A percentile compares a stretch with the other conserved stretches of the same genome.
phyloP scores from a whole-genome alignment of 2,797 vertebrate species.

The Toxotes lorentzi region DNA sequence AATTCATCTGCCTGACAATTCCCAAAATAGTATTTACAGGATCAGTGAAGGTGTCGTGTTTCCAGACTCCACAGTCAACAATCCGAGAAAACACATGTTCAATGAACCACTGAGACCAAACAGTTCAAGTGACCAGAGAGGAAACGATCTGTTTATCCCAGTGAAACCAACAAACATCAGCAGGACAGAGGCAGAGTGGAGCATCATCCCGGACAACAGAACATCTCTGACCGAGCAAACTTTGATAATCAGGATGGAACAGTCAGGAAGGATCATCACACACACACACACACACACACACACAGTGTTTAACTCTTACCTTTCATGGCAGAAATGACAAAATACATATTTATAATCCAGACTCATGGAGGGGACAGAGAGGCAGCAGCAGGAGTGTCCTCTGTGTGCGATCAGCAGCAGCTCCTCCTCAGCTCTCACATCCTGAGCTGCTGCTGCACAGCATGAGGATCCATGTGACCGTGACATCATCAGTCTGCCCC shows the following conservation, averaged over 20 bases:
- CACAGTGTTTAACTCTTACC: conserved; percentile 77
- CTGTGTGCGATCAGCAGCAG: conserved; percentile 76
- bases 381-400: conserved; percentile 15
- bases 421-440: conserved; percentile 72
- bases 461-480: conserved; percentile 89
- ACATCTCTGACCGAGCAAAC: background rate
- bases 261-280: background rate
- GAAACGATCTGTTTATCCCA: background rate
- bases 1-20: background rate
- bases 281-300: background rate
- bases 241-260: background rate
- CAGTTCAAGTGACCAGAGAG: background rate
- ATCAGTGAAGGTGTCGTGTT: conserved; percentile 14
- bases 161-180: background rate
- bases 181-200: conserved; percentile 9
- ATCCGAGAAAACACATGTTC: background rate
- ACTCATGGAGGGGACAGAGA: conserved; percentile 46
- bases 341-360: conserved; percentile 88
- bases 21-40: conserved; percentile 16
- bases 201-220: background rate
- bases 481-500: conserved; percentile 75
- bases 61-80: background rate
- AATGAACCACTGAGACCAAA: background rate
- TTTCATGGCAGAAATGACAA: conserved; percentile 94
- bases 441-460: conserved; percentile 77